These are phyloP conservation scores for Pangasius mekongensis DNA, from an alignment of 2,797 vertebrate species.

Conservation along the genomic window DNA sequence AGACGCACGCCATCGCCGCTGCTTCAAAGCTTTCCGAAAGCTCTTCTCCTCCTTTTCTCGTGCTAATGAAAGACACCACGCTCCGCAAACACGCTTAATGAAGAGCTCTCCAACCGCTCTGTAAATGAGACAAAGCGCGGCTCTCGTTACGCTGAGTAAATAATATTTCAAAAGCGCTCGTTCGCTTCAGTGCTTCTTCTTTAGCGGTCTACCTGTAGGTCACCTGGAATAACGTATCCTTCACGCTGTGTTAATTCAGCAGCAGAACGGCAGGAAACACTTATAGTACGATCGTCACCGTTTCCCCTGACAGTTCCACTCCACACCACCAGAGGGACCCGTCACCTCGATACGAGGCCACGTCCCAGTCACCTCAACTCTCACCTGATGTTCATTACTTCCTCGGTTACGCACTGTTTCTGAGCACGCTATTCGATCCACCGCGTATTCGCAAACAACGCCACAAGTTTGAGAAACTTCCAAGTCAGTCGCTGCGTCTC, in stretches of 20 bases:
- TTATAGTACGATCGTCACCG: not conserved
- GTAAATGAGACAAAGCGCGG: constrained; percentile 20
- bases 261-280: not conserved
- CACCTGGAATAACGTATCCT: not conserved
- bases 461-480: not conserved
- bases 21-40: constrained; percentile 33
- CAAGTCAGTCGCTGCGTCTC: not conserved
- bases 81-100: constrained; percentile 36
- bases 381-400: not conserved
- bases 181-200: not conserved
- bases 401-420: not conserved
- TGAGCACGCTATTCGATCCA: not conserved
- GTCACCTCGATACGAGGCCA: not conserved
- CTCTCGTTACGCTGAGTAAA: constrained; percentile 13
- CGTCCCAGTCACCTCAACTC: not conserved
- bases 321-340: not conserved
- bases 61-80: constrained; percentile 38
- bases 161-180: not conserved
- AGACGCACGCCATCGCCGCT: not conserved
- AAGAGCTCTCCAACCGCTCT: constrained; percentile 20
- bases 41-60: constrained; percentile 25
- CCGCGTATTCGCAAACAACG: not conserved
- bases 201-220: not conserved
- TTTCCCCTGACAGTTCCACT: not conserved
- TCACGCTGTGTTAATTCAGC: not conserved